Conservation (phyloP, 1,140 invertebrate species). For the Pararge aegeria region DNA sequence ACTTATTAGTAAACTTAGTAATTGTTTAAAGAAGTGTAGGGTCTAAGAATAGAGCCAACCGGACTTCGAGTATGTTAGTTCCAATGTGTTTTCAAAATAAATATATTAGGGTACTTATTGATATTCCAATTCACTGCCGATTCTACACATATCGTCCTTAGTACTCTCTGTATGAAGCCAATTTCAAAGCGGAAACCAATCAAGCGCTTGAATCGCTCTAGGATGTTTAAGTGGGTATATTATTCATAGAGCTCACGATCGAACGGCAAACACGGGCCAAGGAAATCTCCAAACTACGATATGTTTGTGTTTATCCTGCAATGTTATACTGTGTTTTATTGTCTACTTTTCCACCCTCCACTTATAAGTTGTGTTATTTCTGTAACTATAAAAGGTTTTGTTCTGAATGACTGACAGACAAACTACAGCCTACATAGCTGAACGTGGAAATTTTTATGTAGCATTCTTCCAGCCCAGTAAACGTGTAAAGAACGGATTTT, state of each 20-base stretch:
- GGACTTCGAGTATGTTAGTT: no score
- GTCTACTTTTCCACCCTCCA: no score
- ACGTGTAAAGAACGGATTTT: no score
- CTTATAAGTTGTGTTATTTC: no score
- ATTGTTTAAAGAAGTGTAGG: no score
- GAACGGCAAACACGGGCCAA: conserved; percentile 26
- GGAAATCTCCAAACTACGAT: conserved; percentile 16
- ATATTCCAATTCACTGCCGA: background rate
- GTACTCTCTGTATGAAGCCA: conserved; percentile 28
- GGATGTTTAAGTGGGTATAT: conserved; percentile 40
- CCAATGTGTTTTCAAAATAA: background rate
- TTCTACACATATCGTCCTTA: background rate
- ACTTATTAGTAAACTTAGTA: no score
- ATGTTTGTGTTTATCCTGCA: conserved; percentile 14
- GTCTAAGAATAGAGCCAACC: no score
- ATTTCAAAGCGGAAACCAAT: conserved; percentile 44
- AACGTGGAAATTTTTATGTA: no score
- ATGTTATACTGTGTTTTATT: background rate
- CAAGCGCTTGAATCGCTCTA: conserved; percentile 36
- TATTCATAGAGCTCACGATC: conserved; percentile 33
- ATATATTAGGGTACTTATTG: background rate
- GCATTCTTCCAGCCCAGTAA: no score
- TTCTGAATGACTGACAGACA: no score
- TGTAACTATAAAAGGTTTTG: no score
- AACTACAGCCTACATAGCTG: no score